Percentiles rank a stretch among this genome's conserved stretches.
Evolutionary conservation across 2,888 invertebrate species (phyloP).

Genomic region (Drosophila falleni): DNA sequence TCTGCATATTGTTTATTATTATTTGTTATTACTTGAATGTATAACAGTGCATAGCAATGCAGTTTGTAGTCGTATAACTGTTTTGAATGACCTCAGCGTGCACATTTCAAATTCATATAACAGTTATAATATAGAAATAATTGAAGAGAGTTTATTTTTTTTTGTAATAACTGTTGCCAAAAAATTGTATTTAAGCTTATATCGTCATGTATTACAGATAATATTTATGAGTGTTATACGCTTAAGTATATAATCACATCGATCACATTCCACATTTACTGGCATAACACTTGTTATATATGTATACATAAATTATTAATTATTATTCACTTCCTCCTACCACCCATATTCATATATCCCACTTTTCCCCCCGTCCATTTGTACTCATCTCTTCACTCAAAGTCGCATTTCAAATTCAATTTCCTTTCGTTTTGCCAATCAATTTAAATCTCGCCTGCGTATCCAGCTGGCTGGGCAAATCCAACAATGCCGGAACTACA

Average conservation of each 20-base stretch:
- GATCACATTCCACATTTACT: conserved; percentile 1
- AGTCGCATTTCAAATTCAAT: conserved; percentile 69
- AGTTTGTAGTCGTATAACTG: neutral
- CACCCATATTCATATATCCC: neutral
- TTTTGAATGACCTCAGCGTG: neutral
- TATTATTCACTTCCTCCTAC: neutral
- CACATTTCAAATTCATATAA: conserved; percentile 2
- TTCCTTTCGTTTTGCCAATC: conserved; percentile 76
- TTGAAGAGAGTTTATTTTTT: neutral
- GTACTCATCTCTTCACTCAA: neutral
- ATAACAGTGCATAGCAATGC: conserved; percentile 5
- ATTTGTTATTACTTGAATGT: conserved; percentile 16
- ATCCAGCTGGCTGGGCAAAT: conserved; percentile 56
- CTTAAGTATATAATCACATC: neutral
- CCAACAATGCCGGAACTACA: conserved; percentile 72
- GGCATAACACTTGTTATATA: neutral
- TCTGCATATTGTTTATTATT: conserved; percentile 26
- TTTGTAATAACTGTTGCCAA: too few species aligned
- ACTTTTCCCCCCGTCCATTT: neutral
- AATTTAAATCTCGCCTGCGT: conserved; percentile 67
- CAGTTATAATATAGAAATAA: neutral
- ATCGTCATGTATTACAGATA: too few species aligned
- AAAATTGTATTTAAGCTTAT: too few species aligned
- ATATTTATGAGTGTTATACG: too few species aligned
- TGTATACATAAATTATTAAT: neutral